Evolutionary conservation across 2,113 vertebrate genomes (phyloP), one percentile per base, ranked within the genome.

Genomic region (Paracanthobrama guichenoti): DNA sequence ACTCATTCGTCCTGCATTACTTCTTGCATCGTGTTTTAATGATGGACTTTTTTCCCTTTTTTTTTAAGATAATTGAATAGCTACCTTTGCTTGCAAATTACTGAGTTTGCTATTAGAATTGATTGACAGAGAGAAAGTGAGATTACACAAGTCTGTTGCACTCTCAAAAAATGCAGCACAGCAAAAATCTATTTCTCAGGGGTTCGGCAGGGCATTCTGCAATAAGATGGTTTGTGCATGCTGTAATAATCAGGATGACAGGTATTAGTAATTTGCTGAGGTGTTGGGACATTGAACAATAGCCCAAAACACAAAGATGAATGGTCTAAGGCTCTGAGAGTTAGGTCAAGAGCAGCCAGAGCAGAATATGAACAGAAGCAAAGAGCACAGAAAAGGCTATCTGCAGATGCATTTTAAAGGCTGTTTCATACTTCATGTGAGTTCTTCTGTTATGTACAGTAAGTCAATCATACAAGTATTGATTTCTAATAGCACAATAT

Each of bases 231-330:
- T 53, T 72, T 62, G 13, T 24, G 66, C 71, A 53, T 55, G 59
- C 53, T 39, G 71, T 73, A 85, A 83, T 86, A 57, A 79, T 82
- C 79, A 71, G 14, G 57, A 22, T 76, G 75, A 76, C 67, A 31
- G 85, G 71, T 80, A 88, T 81, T 88, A 85, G 87, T 86, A 74
- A 82, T 84, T 69, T 55, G 28, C 24, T 31, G 42, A 57, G 75
- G 24, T 55, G 66, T 67, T 62, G 50, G 64, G 24, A 79, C 55
- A 75, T 22, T 46, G 80, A 72, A 83, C 81, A 86, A 72, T 78
- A 71, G 64, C 81, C 76, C 57, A 62, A 39, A 84, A 78, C 81
- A 83, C 35, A 31, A 86, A 87, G 86, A 87, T 66, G 10, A 86
- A 86, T 81, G 69, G 14, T 39, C 44, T 18, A 35, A 82, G 7